phyloP scores from a whole-genome alignment of 2,113 vertebrate species.

The Mionectes macconnelli region DNA sequence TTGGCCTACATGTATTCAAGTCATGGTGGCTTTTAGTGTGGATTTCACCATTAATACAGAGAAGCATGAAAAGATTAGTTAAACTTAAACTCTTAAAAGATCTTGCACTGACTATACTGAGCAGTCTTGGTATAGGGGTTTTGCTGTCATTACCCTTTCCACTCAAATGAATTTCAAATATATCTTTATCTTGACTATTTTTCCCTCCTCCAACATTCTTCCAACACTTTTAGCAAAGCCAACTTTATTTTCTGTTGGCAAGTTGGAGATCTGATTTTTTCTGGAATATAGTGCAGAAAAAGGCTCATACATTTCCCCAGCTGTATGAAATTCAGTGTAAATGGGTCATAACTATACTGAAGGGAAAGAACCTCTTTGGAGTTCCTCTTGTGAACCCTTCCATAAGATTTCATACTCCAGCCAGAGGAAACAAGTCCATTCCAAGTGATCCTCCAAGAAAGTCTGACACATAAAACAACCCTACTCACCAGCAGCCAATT shows the following conservation, averaged over 20 bases:
- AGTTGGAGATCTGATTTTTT: neutral
- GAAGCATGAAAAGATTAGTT: neutral
- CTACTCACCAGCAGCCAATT: neutral
- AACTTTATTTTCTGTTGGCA: conserved; percentile 1
- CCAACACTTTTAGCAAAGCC: conserved; percentile 21
- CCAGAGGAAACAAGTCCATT: neutral
- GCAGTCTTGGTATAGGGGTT: neutral
- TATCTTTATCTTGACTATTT: conserved; percentile 15
- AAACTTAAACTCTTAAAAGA: neutral
- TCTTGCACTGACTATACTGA: neutral
- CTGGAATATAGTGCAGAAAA: neutral
- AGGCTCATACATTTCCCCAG: neutral
- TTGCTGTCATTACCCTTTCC: neutral
- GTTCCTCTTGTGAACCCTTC: neutral
- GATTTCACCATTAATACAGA: neutral
- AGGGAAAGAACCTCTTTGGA: neutral
- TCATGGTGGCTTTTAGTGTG: neutral
- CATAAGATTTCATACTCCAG: neutral
- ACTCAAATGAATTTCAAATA: conserved; percentile 56
- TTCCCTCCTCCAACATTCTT: conserved; percentile 26
- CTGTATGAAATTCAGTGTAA: neutral
- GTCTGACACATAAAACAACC: neutral
- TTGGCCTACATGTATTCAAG: neutral
- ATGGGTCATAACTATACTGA: neutral
- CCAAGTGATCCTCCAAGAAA: neutral